Conservation (phyloP, 92 coral and sea anemone species). For the Palythoa heliodiscus region DNA sequence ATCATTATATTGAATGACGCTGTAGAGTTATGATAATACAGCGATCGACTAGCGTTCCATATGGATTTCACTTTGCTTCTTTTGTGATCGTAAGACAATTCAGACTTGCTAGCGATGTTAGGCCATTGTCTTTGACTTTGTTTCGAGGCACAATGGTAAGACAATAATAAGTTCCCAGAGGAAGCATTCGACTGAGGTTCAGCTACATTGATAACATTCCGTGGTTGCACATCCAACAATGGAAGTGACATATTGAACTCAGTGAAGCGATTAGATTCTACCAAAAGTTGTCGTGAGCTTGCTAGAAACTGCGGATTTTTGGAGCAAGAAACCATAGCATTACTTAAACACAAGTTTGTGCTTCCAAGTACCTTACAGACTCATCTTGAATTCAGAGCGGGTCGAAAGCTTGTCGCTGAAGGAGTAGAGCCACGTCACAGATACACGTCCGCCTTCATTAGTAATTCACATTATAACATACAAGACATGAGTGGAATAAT, state of each 20-base stretch:
- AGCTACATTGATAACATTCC: conserved; percentile 13
- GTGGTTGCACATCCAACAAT: too few species aligned
- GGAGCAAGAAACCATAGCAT: conserved; percentile 13
- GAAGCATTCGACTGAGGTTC: conserved; percentile 29
- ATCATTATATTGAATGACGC: neutral
- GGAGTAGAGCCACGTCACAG: neutral
- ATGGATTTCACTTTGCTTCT: neutral
- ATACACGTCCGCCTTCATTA: too few species aligned
- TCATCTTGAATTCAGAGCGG: conserved; percentile 27
- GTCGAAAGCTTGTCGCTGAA: conserved; percentile 19
- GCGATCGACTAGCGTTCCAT: too few species aligned
- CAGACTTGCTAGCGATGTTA: conserved; percentile 32
- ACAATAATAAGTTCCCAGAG: too few species aligned
- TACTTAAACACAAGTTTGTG: conserved; percentile 23
- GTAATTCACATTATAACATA: too few species aligned
- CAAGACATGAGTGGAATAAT: too few species aligned
- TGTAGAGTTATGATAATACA: too few species aligned
- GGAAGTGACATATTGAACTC: too few species aligned
- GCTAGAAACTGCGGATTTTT: neutral
- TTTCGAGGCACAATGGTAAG: too few species aligned
- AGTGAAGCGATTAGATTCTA: conserved; percentile 8
- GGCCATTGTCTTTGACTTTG: conserved; percentile 30
- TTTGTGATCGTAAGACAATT: conserved; percentile 17
- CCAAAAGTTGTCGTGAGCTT: conserved; percentile 18
- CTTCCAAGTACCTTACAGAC: neutral